Evolutionary conservation across 2,797 vertebrate genomes (phyloP).

Genomic region (Amblyopsis hoosieri): DNA sequence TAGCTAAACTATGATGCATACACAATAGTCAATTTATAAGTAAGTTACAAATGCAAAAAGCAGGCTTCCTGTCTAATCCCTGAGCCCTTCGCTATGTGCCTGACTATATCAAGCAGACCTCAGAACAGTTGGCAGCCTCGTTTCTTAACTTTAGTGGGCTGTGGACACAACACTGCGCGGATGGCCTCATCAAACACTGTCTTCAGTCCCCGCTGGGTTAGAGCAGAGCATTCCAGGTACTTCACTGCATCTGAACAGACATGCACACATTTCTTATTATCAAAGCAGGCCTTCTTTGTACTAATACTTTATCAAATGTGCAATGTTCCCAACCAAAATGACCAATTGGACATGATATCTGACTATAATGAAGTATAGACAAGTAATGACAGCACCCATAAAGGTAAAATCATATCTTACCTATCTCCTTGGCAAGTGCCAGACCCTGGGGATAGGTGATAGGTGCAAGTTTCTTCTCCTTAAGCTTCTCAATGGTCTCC

Average conservation of each 20-base stretch:
- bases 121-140: conserved; percentile 79
- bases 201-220: conserved; percentile 88
- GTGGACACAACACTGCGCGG: conserved; percentile 86
- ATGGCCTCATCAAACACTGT: conserved; percentile 91
- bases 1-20: no score
- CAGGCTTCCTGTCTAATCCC: conserved; percentile 13
- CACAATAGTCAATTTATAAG: no score
- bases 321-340: background rate
- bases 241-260: conserved; percentile 80
- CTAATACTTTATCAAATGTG: background rate
- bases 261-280: background rate
- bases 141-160: conserved; percentile 84
- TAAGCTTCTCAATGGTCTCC: conserved; percentile 89
- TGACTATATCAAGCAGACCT: conserved; percentile 14
- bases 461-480: conserved; percentile 87
- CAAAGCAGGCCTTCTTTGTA: no score
- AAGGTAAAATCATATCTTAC: conserved; percentile 39
- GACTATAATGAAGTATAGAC: no score
- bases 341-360: no score
- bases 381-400: background rate
- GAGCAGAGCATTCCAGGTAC: conserved; percentile 88
- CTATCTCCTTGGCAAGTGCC: conserved; percentile 79
- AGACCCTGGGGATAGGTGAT: conserved; percentile 80
- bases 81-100: conserved; percentile 11
- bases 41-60: background rate